These are phyloP conservation scores for Hemibagrus wyckioides DNA, from an alignment of 2,113 vertebrate species.

Conservation along the genomic window DNA sequence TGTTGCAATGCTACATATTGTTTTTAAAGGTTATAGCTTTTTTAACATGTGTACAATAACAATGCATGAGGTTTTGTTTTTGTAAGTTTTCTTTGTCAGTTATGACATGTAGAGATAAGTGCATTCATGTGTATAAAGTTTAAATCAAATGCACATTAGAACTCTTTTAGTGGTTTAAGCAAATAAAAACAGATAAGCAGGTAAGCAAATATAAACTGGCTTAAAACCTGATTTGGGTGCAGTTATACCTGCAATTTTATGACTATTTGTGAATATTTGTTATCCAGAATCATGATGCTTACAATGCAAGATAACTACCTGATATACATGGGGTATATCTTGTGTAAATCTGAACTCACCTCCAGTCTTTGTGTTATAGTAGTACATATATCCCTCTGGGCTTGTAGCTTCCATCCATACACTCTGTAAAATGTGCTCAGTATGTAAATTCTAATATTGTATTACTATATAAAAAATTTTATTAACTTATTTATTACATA, in stretches of 20 bases:
- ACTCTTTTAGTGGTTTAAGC: background rate
- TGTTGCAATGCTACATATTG: background rate
- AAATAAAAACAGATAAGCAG: too few species aligned
- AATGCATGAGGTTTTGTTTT: background rate
- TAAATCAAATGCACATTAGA: background rate
- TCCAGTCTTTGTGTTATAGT: slow-evolving; percentile 89
- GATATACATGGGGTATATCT: background rate
- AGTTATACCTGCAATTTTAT: background rate
- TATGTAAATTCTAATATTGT: background rate
- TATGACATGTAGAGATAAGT: background rate
- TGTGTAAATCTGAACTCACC: slow-evolving; percentile 69
- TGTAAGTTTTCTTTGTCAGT: background rate
- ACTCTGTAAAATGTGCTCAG: slow-evolving; percentile 9
- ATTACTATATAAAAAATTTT: background rate
- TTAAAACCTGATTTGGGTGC: background rate
- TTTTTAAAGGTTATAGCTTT: background rate
- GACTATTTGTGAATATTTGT: background rate
- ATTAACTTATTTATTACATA: background rate
- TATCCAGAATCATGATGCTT: background rate
- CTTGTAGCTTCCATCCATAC: slow-evolving; percentile 86
- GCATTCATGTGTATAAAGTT: background rate
- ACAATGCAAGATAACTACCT: background rate
- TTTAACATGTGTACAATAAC: background rate
- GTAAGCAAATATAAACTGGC: background rate
- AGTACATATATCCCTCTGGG: slow-evolving; percentile 88